These are phyloP conservation scores for Phyllostomus hastatus DNA, from an alignment of 2,113 vertebrate species.

Conservation along the genomic window DNA sequence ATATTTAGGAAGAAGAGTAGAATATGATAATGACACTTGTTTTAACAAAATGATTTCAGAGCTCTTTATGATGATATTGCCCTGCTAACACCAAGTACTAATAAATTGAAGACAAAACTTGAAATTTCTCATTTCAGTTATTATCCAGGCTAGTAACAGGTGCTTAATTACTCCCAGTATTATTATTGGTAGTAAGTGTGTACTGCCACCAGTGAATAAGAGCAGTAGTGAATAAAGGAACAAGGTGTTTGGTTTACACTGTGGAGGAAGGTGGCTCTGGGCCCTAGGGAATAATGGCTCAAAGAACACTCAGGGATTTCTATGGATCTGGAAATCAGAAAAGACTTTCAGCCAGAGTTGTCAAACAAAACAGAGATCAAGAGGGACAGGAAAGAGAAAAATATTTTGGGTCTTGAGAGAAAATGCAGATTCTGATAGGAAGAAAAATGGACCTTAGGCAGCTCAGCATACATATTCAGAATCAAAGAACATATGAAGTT, in stretches of 20 bases:
- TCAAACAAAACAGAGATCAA: neutral
- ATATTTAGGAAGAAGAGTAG: neutral
- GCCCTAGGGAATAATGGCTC: neutral
- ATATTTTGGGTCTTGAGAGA: constrained; percentile 20
- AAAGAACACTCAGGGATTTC: neutral
- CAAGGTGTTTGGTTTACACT: neutral
- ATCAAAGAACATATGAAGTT: neutral
- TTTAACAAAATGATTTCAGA: constrained; percentile 20
- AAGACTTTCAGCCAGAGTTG: neutral
- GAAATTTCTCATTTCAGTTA: neutral
- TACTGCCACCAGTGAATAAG: neutral
- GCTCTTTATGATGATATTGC: neutral
- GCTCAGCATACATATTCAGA: neutral
- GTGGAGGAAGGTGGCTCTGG: neutral
- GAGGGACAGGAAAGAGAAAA: neutral
- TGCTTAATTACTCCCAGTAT: neutral
- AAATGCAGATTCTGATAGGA: neutral
- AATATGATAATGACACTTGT: neutral
- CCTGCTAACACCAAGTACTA: neutral
- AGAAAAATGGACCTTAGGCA: neutral
- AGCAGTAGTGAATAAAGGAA: neutral
- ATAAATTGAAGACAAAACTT: constrained; percentile 17
- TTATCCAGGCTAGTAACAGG: neutral
- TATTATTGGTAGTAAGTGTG: neutral
- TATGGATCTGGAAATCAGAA: neutral